phyloP scores from a whole-genome alignment of 2,113 vertebrate species.

The Menidia beryllina region DNA sequence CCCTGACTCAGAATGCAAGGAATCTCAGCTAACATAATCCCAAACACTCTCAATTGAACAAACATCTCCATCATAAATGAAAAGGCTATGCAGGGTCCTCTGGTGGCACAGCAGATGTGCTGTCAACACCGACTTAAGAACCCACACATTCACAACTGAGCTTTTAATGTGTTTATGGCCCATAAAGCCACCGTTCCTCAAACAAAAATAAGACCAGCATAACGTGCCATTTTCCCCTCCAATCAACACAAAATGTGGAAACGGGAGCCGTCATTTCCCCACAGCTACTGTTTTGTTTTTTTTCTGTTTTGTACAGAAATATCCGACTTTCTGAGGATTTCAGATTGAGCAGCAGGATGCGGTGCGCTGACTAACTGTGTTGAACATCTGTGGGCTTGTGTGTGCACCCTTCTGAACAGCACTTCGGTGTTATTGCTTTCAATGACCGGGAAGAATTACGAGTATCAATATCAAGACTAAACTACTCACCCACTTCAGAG shows the following conservation, averaged over 20 bases:
- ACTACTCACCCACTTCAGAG: conserved; percentile 69
- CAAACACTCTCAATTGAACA: neutral
- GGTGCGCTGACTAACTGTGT: conserved; percentile 15
- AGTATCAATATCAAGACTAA: conserved; percentile 54
- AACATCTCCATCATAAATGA: too few relatives aligned
- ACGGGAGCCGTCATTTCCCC: conserved; percentile 20
- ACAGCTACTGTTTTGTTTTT: neutral
- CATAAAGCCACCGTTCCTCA: conserved; percentile 41
- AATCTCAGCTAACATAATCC: conserved; percentile 6
- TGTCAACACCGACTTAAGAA: conserved; percentile 43
- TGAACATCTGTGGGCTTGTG: conserved; percentile 40
- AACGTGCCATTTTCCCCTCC: conserved; percentile 16
- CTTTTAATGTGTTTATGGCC: conserved; percentile 56
- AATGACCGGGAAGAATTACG: conserved; percentile 16
- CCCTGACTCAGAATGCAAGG: conserved; percentile 10
- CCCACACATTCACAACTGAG: conserved; percentile 45
- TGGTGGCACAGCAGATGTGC: conserved; percentile 3
- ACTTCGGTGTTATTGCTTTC: conserved; percentile 16
- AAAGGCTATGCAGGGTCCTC: too few relatives aligned
- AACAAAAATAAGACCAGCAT: neutral
- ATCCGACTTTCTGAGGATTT: conserved; percentile 47
- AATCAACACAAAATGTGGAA: conserved; percentile 35
- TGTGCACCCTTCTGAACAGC: conserved; percentile 21
- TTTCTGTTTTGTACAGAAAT: neutral
- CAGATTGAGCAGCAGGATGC: conserved; percentile 17